A percentile compares a stretch with the other conserved stretches of the same genome.
Evolutionary conservation across 1,140 invertebrate species (phyloP).

Genomic region (Macrosteles quadrilineatus): DNA sequence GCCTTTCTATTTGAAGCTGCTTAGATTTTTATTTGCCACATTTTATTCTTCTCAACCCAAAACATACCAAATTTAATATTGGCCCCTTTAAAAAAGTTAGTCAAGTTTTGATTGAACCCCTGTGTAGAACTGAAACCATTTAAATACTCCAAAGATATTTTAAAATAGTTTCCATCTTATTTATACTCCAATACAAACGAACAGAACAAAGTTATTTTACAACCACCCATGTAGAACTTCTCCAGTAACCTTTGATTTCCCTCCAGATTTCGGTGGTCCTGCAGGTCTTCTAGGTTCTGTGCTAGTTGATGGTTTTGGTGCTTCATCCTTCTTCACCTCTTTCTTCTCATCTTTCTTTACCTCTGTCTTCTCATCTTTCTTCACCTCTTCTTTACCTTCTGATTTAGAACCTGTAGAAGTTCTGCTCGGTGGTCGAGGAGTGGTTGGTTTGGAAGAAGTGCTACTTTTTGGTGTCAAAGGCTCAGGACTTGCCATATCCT

Average conservation of each 20-base stretch:
- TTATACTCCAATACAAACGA: too few relatives aligned
- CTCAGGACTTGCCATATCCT: conserved; percentile 37
- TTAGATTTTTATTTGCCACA: too few relatives aligned
- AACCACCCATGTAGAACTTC: conserved; percentile 67
- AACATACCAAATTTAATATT: too few relatives aligned
- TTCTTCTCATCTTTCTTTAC: conserved; percentile 23
- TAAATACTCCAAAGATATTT: too few relatives aligned
- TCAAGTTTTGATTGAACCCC: too few relatives aligned
- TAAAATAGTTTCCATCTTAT: too few relatives aligned
- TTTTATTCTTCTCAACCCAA: too few relatives aligned
- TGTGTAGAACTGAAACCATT: too few relatives aligned
- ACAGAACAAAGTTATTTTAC: conserved; percentile 45
- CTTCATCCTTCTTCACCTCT: conserved; percentile 31
- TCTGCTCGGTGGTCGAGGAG: conserved; percentile 4
- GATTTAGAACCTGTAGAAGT: neutral
- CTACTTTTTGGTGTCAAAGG: conserved; percentile 3
- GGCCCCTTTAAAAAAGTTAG: too few relatives aligned
- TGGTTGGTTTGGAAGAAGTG: conserved; percentile 18
- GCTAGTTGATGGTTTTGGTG: conserved; percentile 25
- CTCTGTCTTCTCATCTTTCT: conserved; percentile 23
- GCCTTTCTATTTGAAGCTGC: too few relatives aligned
- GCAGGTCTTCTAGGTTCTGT: conserved; percentile 36
- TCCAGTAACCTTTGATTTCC: conserved; percentile 67
- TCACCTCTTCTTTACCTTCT: conserved; percentile 23
- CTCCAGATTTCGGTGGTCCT: conserved; percentile 54